Evolutionary conservation across 1,140 invertebrate genomes (phyloP).

Genomic region (Chelonus insularis): DNA sequence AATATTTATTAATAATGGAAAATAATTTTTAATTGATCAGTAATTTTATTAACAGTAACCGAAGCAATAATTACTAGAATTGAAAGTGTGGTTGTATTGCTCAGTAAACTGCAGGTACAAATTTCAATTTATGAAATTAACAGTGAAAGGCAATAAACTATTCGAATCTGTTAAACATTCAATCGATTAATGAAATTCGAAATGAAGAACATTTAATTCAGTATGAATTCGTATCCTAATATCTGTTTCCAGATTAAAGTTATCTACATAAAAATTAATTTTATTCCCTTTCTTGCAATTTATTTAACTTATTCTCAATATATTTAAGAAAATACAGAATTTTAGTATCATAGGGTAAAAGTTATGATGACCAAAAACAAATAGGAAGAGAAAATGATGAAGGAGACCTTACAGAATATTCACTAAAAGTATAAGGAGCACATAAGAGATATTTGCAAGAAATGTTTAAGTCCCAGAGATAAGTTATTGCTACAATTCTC

Average conservation of each 20-base stretch:
- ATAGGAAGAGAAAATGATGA: no score
- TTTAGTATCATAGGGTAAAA: no score
- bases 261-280: neutral
- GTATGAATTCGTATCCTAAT: neutral
- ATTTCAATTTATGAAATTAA: constrained; percentile 26
- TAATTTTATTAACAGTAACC: neutral
- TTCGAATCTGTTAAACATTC: neutral
- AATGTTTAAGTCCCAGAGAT: constrained; percentile 8
- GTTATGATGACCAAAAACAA: no score
- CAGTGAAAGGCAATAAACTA: constrained; percentile 21
- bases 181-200: constrained; percentile 28
- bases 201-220: constrained; percentile 18
- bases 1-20: no score
- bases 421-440: no score
- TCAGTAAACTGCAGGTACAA: constrained; percentile 17
- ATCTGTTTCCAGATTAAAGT: neutral
- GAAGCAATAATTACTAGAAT: neutral
- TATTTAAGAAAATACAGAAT: no score
- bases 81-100: neutral
- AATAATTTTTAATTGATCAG: no score
- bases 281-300: neutral
- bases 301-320: neutral
- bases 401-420: no score
- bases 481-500: neutral
- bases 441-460: no score